Evolutionary conservation across 2,797 vertebrate species (phyloP).

Genomic region (Anguilla marmorata): DNA sequence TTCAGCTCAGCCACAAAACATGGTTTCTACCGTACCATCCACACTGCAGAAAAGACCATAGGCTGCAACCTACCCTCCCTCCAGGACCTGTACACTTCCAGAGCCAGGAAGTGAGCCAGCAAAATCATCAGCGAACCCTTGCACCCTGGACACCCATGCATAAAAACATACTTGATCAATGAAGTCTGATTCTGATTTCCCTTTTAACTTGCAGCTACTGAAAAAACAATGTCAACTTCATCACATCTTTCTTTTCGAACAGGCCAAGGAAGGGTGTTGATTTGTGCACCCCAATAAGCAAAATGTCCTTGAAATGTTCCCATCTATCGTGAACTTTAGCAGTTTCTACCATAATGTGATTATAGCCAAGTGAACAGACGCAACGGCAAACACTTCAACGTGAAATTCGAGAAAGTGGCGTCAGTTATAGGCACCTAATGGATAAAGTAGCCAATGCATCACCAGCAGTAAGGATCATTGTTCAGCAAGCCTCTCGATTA

Average conservation of each 20-base stretch:
- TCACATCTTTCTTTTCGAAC: neutral
- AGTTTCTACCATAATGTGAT: conserved; percentile 22
- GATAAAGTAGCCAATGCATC: conserved; percentile 53
- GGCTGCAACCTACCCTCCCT: too few relatives aligned
- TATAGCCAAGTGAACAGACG: conserved; percentile 45
- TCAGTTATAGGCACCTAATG: conserved; percentile 56
- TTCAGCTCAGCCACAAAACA: too few relatives aligned
- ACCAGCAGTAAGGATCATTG: conserved; percentile 55
- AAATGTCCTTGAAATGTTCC: neutral
- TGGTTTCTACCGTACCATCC: too few relatives aligned
- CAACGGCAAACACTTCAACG: conserved; percentile 53
- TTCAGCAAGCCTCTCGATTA: conserved; percentile 49
- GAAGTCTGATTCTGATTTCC: too few relatives aligned
- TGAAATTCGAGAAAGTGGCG: conserved; percentile 54
- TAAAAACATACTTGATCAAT: too few relatives aligned
- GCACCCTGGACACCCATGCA: too few relatives aligned
- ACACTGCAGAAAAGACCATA: too few relatives aligned
- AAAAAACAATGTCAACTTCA: neutral
- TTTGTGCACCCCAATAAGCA: neutral
- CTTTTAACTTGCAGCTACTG: neutral
- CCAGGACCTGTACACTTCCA: too few relatives aligned
- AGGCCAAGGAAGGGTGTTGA: too few relatives aligned
- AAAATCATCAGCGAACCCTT: too few relatives aligned
- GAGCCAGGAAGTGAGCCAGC: too few relatives aligned
- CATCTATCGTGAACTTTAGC: neutral